These are phyloP conservation scores for Phyllostomus discolor DNA, from an alignment of 2,113 vertebrate species.

Conservation along the genomic window DNA sequence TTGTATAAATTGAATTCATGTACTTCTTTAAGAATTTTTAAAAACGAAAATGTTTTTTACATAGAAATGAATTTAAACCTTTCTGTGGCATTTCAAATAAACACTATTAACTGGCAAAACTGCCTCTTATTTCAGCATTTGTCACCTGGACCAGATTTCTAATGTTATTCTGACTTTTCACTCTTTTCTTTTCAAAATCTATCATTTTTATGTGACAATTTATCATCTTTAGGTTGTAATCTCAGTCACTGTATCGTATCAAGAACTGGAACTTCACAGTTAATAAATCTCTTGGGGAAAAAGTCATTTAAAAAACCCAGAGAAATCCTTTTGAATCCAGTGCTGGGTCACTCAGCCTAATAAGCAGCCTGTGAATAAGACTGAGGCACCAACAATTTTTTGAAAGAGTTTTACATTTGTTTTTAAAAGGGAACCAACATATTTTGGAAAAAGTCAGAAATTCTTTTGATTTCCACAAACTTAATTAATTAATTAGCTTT, in stretches of 20 bases:
- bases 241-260: background rate
- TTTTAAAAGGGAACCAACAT: background rate
- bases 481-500: background rate
- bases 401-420: background rate
- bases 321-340: background rate
- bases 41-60: background rate
- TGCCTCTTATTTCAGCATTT: slow-evolving; percentile 2
- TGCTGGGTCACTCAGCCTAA: background rate
- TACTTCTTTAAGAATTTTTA: background rate
- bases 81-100: background rate
- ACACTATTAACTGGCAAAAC: background rate
- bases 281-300: background rate
- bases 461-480: background rate
- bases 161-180: slow-evolving; percentile 27
- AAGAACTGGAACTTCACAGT: background rate
- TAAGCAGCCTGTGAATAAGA: background rate
- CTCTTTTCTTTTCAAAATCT: slow-evolving; percentile 10
- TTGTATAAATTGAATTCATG: background rate
- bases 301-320: background rate
- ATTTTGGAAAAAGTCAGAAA: background rate
- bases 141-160: background rate
- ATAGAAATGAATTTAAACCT: background rate
- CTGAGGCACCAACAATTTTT: background rate
- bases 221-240: background rate
- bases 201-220: slow-evolving; percentile 33